phyloP scores from a whole-genome alignment of 2,888 invertebrate species.

The Helleia helle region DNA sequence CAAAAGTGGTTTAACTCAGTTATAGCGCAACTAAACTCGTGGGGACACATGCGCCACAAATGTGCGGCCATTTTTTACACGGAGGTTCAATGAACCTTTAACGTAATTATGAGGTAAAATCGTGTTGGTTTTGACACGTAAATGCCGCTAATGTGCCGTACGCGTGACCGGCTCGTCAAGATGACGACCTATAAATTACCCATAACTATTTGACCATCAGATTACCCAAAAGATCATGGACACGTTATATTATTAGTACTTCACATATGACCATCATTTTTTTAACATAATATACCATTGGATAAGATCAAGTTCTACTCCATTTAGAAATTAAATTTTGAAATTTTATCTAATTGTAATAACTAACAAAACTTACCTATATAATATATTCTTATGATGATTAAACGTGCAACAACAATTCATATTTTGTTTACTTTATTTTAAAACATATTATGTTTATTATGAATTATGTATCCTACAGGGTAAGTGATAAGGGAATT shows the following conservation, averaged over 20 bases:
- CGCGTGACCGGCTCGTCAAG: conserved; percentile 23
- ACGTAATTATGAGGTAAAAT: conserved; percentile 35
- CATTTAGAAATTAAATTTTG: no score
- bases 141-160: conserved; percentile 25
- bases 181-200: conserved; percentile 8
- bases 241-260: no score
- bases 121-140: conserved; percentile 22
- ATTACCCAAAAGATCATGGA: not conserved
- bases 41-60: conserved; percentile 44
- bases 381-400: no score
- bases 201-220: not conserved
- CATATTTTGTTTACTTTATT: no score
- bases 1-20: conserved; percentile 15
- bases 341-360: no score
- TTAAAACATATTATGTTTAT: no score
- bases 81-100: conserved; percentile 16
- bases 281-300: no score
- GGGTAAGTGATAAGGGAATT: not conserved
- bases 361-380: no score
- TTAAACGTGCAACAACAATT: no score
- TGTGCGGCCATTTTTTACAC: conserved; percentile 44
- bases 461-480: no score
- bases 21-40: conserved; percentile 26
- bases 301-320: no score
- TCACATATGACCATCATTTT: no score